These are phyloP conservation scores for Caerostris extrusa DNA, from an alignment of 1,140 invertebrate species.

Conservation along the genomic window DNA sequence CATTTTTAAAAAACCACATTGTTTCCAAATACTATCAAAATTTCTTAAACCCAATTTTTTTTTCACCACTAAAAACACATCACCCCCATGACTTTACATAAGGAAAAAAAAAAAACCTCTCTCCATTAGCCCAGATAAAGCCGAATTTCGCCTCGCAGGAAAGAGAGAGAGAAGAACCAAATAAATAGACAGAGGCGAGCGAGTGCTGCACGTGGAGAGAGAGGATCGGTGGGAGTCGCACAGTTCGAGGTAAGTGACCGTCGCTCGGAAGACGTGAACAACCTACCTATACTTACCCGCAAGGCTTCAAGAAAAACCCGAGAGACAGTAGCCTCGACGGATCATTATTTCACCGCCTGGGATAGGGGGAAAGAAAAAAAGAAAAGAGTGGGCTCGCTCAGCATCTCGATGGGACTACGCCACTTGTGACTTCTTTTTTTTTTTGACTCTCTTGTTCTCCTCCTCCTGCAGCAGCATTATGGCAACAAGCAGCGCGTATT, in stretches of 20 bases:
- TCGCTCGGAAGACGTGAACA: constrained; percentile 50
- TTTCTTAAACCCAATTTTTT: no score
- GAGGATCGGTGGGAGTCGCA: constrained; percentile 35
- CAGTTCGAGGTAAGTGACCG: constrained; percentile 60
- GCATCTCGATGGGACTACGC: constrained; percentile 5
- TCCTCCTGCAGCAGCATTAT: neutral
- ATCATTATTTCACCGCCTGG: constrained; percentile 61
- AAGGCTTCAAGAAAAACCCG: constrained; percentile 23
- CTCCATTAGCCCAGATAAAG: neutral
- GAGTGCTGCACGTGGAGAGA: neutral
- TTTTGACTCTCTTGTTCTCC: neutral
- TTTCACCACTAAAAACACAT: neutral
- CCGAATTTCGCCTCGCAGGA: neutral
- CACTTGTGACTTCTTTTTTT: neutral
- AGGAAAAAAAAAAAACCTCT: neutral
- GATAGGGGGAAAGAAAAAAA: neutral
- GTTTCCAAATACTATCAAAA: no score
- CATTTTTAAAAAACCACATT: no score
- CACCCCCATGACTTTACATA: neutral
- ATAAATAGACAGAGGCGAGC: neutral
- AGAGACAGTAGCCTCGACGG: constrained; percentile 31
- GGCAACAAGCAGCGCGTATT: constrained; percentile 27
- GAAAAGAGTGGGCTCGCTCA: constrained; percentile 10
- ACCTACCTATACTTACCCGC: constrained; percentile 49
- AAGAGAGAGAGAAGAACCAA: neutral